Conservation (phyloP, 2,113 vertebrate species). For the Tichodroma muraria region DNA sequence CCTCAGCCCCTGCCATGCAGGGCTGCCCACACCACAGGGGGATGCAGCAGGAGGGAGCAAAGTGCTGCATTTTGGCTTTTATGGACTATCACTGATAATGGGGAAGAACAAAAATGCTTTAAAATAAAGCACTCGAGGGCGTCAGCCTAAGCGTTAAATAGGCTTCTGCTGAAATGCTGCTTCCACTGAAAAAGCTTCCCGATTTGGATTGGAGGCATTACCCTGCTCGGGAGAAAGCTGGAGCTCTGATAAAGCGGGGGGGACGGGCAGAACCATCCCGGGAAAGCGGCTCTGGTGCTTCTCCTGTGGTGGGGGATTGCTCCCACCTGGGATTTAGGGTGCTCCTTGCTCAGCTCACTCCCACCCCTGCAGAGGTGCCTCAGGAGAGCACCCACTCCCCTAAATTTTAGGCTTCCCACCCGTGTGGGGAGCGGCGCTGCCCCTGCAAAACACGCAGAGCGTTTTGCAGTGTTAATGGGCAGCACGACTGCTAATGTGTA, state of each 20-base stretch:
- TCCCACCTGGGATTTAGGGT: background rate
- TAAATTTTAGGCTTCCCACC: background rate
- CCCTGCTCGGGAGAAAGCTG: background rate
- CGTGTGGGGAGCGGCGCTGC: accelerated
- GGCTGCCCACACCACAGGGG: background rate
- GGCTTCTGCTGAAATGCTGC: background rate
- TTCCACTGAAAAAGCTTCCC: background rate
- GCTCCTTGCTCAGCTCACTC: background rate
- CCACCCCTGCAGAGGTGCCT: too few species aligned
- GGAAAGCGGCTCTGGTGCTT: background rate
- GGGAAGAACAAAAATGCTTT: slow-evolving; percentile 24
- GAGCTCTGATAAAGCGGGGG: background rate
- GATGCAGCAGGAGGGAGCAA: background rate
- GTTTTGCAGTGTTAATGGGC: background rate
- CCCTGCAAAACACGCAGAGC: accelerated
- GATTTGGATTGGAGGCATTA: background rate
- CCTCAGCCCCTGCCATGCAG: background rate
- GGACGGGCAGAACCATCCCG: background rate
- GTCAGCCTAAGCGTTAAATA: slow-evolving; percentile 14
- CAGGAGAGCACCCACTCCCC: background rate
- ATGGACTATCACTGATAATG: background rate
- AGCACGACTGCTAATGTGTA: background rate
- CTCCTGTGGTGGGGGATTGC: background rate
- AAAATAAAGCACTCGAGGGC: slow-evolving; percentile 33
- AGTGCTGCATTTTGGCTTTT: background rate